These are phyloP conservation scores for Micropoecilia bifurca DNA, from an alignment of 2,797 vertebrate species.

Conservation along the genomic window DNA sequence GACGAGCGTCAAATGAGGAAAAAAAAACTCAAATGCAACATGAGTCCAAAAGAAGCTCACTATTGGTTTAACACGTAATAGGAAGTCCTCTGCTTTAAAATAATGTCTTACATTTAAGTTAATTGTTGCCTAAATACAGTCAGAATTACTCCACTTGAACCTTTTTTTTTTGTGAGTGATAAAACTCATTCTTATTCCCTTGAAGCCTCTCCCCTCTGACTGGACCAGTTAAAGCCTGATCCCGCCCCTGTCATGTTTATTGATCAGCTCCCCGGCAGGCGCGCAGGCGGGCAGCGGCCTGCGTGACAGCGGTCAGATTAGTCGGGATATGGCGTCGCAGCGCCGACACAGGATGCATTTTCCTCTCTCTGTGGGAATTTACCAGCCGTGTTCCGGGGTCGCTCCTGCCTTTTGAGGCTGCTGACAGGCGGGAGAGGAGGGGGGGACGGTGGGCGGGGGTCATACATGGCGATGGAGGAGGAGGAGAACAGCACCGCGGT, in stretches of 20 bases:
- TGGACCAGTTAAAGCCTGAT: constrained; percentile 52
- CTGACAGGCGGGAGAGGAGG: constrained; percentile 68
- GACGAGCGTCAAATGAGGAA: background rate
- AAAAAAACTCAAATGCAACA: background rate
- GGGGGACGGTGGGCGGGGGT: constrained; percentile 8
- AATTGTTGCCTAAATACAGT: background rate
- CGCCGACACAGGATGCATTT: constrained; percentile 67
- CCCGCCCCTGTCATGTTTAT: constrained; percentile 81
- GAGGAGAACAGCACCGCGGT: constrained; percentile 62
- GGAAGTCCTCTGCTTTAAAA: background rate
- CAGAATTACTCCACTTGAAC: too few relatives aligned
- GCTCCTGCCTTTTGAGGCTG: constrained; percentile 37
- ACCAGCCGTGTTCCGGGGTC: constrained; percentile 59
- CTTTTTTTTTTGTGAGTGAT: background rate
- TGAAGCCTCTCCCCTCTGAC: constrained; percentile 38
- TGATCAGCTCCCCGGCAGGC: constrained; percentile 64
- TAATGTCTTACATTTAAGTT: background rate
- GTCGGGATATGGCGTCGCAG: constrained; percentile 81
- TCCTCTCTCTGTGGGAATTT: constrained; percentile 76
- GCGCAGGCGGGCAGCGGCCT: constrained; percentile 34
- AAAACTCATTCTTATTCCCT: constrained; percentile 8
- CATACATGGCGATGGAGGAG: constrained; percentile 84
- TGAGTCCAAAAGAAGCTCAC: background rate
- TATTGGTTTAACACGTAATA: background rate
- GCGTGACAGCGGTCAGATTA: constrained; percentile 71